These are phyloP conservation scores for Crocidura indochinensis DNA, from an alignment of 2,797 vertebrate species.

Conservation along the genomic window DNA sequence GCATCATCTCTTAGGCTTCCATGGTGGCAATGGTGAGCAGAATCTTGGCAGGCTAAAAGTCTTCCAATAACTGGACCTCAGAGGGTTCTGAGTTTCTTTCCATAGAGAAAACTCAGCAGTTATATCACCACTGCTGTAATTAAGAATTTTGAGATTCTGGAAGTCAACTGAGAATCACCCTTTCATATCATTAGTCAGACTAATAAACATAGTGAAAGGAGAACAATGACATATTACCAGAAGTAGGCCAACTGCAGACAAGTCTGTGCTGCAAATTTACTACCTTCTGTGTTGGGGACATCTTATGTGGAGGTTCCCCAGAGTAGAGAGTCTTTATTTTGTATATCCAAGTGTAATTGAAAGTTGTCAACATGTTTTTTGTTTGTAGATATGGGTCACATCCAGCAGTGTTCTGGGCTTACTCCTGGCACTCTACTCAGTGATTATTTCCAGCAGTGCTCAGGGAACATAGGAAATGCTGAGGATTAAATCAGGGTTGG, in stretches of 20 bases:
- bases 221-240: not conserved
- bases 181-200: no score
- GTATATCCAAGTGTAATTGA: not conserved
- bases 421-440: no score
- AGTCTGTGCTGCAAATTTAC: not conserved
- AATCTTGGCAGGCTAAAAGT: not conserved
- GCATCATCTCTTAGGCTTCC: not conserved
- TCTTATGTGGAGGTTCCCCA: not conserved
- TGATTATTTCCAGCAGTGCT: no score
- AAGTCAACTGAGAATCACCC: not conserved
- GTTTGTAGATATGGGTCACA: not conserved
- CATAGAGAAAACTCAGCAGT: not conserved
- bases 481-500: no score
- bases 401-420: no score
- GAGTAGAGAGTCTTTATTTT: no score
- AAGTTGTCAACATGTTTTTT: not conserved
- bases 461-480: no score
- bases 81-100: not conserved
- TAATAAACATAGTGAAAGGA: not conserved
- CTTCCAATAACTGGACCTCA: not conserved
- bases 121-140: not conserved
- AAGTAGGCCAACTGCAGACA: not conserved
- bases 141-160: not conserved
- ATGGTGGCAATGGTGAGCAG: not conserved
- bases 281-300: accelerated